A percentile compares a stretch with the other conserved stretches of the same genome.
Evolutionary conservation across 2,888 invertebrate species (phyloP).

Genomic region (Petrolisthes manimaculis): DNA sequence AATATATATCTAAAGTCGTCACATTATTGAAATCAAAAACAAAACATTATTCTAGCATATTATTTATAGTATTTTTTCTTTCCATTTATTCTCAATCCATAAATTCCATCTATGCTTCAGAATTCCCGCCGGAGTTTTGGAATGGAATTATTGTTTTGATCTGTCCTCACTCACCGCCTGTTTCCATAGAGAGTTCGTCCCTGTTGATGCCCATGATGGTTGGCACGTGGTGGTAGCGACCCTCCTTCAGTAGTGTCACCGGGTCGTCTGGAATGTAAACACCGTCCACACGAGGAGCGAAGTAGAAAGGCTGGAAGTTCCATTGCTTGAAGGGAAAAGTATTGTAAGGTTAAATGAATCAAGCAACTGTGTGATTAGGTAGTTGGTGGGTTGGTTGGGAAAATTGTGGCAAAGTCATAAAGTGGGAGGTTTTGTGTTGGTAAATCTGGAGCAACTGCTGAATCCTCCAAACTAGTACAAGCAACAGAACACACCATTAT

Average conservation of each 20-base stretch:
- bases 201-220: constrained; percentile 50
- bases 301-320: constrained; percentile 44
- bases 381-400: background rate
- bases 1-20: too few relatives aligned
- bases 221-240: constrained; percentile 43
- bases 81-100: background rate
- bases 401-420: background rate
- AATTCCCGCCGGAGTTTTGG: background rate
- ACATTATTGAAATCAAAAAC: too few relatives aligned
- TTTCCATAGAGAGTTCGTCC: constrained; percentile 41
- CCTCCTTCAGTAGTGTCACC: constrained; percentile 39
- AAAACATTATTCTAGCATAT: too few relatives aligned
- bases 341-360: background rate
- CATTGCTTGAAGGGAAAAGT: constrained; percentile 11
- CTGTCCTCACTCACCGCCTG: constrained; percentile 23
- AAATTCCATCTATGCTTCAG: background rate
- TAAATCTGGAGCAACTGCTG: too few relatives aligned
- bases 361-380: background rate
- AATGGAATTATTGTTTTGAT: too few relatives aligned
- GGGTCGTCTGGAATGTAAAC: constrained; percentile 44
- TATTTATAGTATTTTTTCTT: too few relatives aligned
- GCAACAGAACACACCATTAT: too few relatives aligned
- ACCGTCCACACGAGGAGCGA: constrained; percentile 53
- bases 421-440: too few relatives aligned
- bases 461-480: too few relatives aligned